Evolutionary conservation across 2,113 vertebrate genomes (phyloP).

Genomic region (Ophiodon elongatus): DNA sequence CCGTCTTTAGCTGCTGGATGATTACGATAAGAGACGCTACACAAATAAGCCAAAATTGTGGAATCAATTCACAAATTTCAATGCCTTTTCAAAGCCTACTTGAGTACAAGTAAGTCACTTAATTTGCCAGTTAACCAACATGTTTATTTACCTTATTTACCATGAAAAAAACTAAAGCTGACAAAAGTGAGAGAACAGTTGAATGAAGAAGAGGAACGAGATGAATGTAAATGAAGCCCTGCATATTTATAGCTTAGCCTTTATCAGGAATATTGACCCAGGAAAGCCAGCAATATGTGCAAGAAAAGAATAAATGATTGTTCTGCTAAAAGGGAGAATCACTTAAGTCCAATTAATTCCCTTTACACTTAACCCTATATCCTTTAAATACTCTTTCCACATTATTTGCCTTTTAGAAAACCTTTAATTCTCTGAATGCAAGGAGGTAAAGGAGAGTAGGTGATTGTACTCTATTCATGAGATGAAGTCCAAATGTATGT

Average conservation of each 20-base stretch:
- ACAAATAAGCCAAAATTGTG: not conserved
- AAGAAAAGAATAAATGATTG: constrained; percentile 44
- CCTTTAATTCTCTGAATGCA: not conserved
- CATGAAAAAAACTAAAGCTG: not conserved
- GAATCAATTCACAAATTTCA: not conserved
- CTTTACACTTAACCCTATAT: constrained; percentile 12
- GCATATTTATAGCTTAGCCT: constrained; percentile 38
- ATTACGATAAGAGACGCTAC: not conserved
- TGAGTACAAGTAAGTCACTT: not conserved
- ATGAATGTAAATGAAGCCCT: constrained; percentile 28
- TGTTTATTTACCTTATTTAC: not conserved
- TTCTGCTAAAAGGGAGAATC: constrained; percentile 23
- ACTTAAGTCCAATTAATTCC: constrained; percentile 48
- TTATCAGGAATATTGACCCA: constrained; percentile 35
- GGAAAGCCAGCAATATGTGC: constrained; percentile 30
- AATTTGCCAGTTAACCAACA: not conserved
- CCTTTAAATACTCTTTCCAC: constrained; percentile 8
- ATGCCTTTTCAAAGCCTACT: too few species aligned
- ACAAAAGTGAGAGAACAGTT: not conserved
- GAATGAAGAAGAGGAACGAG: not conserved
- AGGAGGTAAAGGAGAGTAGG: not conserved
- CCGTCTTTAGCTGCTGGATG: constrained; percentile 1
- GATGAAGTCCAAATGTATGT: not conserved
- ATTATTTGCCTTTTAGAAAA: constrained; percentile 15
- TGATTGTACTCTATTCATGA: constrained; percentile 2